Evolutionary conservation across 1,140 invertebrate genomes (phyloP).

Genomic region (Drosophila mayri): DNA sequence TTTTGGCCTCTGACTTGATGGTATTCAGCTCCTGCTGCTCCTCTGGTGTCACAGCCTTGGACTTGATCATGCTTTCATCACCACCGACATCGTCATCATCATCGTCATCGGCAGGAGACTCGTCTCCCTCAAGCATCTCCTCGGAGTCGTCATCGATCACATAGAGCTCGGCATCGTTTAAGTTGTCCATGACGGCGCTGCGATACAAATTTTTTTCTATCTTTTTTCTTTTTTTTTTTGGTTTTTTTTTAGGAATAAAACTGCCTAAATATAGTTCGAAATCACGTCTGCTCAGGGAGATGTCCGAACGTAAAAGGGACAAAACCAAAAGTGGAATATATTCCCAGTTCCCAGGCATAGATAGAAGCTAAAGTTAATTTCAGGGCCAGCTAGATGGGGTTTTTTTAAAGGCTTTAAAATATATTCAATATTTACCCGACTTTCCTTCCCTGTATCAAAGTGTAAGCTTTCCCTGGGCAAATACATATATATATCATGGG

Average conservation of each 20-base stretch:
- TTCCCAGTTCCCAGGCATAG: no score
- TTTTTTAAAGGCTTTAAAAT: not conserved
- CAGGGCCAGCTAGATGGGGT: not conserved
- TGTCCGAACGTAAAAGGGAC: not conserved
- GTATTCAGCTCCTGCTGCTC: no score
- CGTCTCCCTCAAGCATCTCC: not conserved
- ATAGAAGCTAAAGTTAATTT: not conserved
- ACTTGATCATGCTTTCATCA: not conserved
- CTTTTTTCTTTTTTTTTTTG: not conserved
- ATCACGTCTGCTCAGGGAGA: slow-evolving; percentile 1
- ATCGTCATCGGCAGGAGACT: not conserved
- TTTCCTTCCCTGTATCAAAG: not conserved
- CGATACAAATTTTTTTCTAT: not conserved
- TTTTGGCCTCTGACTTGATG: not conserved
- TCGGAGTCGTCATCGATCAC: not conserved
- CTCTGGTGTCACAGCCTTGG: no score
- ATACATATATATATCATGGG: slow-evolving; percentile 44
- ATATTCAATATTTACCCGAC: not conserved
- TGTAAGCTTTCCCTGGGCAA: not conserved
- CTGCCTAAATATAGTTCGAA: slow-evolving; percentile 1
- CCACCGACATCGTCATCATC: not conserved
- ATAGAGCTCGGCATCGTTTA: not conserved
- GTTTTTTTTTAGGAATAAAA: not conserved
- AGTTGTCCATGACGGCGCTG: not conserved
- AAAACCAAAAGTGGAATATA: not conserved